These are phyloP conservation scores for Onychorhynchus coronatus DNA, from an alignment of 2,113 vertebrate genomes.

Conservation along the genomic window DNA sequence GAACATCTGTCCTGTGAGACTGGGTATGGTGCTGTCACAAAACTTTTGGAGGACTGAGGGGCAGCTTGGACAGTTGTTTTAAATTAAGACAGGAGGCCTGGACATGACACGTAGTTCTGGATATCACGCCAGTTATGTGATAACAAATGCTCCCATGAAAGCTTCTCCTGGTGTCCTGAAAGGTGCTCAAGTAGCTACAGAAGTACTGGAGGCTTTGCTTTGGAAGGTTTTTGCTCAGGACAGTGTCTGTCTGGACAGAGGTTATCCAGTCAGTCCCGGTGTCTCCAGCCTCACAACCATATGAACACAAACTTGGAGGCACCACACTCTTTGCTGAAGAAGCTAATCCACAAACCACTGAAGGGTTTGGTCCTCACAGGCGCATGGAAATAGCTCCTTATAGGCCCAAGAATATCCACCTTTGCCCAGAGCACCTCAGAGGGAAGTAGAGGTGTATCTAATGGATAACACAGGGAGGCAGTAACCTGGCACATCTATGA, in stretches of 20 bases:
- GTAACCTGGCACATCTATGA: not conserved
- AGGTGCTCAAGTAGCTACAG: not conserved
- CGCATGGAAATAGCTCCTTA: not conserved
- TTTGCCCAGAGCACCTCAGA: not conserved
- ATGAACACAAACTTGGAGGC: fast-evolving
- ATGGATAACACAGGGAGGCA: fast-evolving
- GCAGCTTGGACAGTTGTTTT: not conserved
- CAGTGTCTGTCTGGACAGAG: not conserved
- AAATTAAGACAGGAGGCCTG: not conserved
- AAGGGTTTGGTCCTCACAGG: not conserved
- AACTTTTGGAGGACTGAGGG: not conserved
- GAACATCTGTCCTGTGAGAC: not conserved
- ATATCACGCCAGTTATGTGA: not conserved
- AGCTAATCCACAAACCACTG: not conserved
- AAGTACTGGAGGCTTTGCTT: not conserved
- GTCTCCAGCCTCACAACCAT: not conserved
- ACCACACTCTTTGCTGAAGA: not conserved
- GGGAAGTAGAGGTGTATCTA: not conserved
- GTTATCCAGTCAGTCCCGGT: not conserved
- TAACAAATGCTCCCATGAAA: not conserved
- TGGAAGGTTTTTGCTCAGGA: not conserved
- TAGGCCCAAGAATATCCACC: not conserved
- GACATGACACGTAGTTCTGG: not conserved
- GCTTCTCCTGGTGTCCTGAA: not conserved
- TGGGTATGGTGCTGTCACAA: not conserved